Evolutionary conservation across 2,113 vertebrate species (phyloP).

Genomic region (Hirundichthys speculiger): DNA sequence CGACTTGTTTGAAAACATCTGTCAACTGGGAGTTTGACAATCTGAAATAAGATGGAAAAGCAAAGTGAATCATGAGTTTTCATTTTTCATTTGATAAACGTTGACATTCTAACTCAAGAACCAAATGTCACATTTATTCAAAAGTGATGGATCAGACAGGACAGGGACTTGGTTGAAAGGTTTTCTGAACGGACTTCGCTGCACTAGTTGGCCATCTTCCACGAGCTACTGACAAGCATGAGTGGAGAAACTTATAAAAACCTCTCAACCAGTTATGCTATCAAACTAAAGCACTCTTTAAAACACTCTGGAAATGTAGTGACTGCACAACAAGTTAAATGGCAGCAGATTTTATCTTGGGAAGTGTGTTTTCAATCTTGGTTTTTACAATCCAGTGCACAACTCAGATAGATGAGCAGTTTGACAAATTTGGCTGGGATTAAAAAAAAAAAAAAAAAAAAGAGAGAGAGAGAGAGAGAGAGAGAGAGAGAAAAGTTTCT

Average conservation of each 20-base stretch:
- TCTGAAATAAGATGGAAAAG: constrained; percentile 12
- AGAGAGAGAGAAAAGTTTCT: constrained; percentile 7
- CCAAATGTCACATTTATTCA: constrained; percentile 8
- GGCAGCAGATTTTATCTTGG: constrained; percentile 53
- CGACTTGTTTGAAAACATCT: constrained; percentile 8
- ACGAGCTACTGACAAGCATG: constrained; percentile 30
- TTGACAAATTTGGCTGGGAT: constrained; percentile 35
- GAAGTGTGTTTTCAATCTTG: constrained; percentile 50
- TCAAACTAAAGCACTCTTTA: constrained; percentile 43
- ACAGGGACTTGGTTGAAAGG: not conserved
- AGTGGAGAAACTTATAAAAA: constrained; percentile 51
- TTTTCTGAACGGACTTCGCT: constrained; percentile 35
- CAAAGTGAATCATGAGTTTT: not conserved
- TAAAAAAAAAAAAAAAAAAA: not conserved
- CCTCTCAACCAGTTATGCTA: constrained; percentile 33
- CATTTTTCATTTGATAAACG: too few species aligned
- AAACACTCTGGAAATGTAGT: constrained; percentile 34
- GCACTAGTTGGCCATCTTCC: constrained; percentile 20
- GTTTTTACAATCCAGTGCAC: constrained; percentile 28
- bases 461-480: too few species aligned
- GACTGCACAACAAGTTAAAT: constrained; percentile 44
- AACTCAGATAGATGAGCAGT: constrained; percentile 35
- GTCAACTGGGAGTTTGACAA: not conserved
- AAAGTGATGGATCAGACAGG: constrained; percentile 1
- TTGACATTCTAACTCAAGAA: not conserved